Evolutionary conservation across 2,113 vertebrate genomes (phyloP).

Genomic region (Campylomormyrus numenius): DNA sequence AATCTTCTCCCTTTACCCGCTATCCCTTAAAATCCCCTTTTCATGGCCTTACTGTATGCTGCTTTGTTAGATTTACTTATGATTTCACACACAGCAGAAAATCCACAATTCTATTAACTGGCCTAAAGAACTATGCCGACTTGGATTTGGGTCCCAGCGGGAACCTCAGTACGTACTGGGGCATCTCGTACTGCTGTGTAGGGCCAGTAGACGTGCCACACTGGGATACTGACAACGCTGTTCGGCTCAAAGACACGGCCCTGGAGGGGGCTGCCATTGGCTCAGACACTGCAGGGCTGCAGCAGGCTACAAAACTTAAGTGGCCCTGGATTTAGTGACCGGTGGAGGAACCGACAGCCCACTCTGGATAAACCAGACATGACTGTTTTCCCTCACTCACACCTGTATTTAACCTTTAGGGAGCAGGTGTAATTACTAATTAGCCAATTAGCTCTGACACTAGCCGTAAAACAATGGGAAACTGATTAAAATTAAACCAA

Average conservation of each 20-base stretch:
- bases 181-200: neutral
- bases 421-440: neutral
- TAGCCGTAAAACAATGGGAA: neutral
- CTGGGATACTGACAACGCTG: neutral
- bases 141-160: neutral
- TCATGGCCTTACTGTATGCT: constrained; percentile 28
- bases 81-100: constrained; percentile 21
- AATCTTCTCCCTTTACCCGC: constrained; percentile 33
- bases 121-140: constrained; percentile 21
- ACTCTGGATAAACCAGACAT: neutral
- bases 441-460: neutral
- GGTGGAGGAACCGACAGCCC: neutral
- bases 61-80: constrained; percentile 28
- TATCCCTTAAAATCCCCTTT: constrained; percentile 10
- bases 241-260: neutral
- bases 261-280: neutral
- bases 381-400: neutral
- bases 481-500: neutral
- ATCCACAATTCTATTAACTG: constrained; percentile 33
- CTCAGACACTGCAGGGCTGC: neutral
- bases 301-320: neutral
- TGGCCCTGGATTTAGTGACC: neutral
- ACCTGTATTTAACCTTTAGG: neutral
- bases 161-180: neutral
- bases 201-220: neutral